Percentiles rank a stretch among this genome's conserved stretches.
phyloP scores from a whole-genome alignment of 1,140 invertebrate genomes.

The Conus ventricosus region DNA sequence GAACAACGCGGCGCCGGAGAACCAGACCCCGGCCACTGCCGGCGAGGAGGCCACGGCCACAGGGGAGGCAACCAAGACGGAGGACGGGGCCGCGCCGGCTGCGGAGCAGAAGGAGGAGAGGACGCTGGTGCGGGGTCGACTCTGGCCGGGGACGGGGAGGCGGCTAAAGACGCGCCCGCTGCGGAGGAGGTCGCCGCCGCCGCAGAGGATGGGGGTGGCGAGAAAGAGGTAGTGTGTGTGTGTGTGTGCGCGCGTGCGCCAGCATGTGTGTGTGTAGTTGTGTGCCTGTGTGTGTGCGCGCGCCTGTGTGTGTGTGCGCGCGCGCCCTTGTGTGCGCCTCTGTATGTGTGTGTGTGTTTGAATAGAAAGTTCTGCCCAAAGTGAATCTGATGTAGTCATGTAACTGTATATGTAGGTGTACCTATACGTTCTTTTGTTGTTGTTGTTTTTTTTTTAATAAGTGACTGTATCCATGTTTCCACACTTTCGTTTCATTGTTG shows the following conservation, averaged over 20 bases:
- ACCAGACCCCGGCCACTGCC: background rate
- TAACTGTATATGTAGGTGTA: too few species aligned
- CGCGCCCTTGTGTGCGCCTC: background rate
- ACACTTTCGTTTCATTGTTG: too few species aligned
- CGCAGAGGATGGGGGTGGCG: constrained; percentile 20
- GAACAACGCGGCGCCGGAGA: background rate
- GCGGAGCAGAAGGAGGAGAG: constrained; percentile 2
- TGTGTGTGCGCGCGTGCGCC: background rate
- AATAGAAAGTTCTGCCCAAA: too few species aligned
- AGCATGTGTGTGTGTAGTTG: background rate
- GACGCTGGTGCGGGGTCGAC: background rate
- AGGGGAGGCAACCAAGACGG: background rate
- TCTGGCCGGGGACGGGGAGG: too few species aligned
- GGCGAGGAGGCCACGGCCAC: background rate
- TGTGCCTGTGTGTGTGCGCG: background rate
- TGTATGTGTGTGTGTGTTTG: too few species aligned
- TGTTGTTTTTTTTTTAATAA: too few species aligned
- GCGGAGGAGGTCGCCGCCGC: background rate
- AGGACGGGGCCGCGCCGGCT: constrained; percentile 2
- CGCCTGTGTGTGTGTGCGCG: background rate
- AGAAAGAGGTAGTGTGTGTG: background rate
- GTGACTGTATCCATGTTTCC: too few species aligned
- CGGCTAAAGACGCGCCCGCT: too few species aligned
- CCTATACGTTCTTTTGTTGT: too few species aligned
- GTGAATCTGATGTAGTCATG: too few species aligned